phyloP scores from a whole-genome alignment of 92 coral and sea anemone species.

The Parazoanthus atlanticus region DNA sequence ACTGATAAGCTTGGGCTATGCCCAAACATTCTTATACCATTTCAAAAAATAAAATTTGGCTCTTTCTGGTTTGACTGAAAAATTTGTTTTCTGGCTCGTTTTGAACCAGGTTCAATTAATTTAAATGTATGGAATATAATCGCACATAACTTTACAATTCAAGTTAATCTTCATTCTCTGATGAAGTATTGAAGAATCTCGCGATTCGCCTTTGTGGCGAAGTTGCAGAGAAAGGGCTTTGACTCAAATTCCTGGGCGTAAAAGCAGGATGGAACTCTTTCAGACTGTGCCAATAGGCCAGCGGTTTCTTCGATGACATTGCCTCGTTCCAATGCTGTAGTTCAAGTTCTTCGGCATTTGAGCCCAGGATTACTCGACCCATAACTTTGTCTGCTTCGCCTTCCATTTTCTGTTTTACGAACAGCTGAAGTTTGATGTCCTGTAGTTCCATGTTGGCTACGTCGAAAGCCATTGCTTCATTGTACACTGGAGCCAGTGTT shows the following conservation, averaged over 20 bases:
- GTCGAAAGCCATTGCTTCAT: conserved; percentile 98
- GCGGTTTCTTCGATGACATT: conserved; percentile 93
- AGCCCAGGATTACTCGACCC: conserved; percentile 93
- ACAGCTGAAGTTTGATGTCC: conserved; percentile 92
- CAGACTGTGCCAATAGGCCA: conserved; percentile 96
- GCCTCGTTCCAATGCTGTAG: conserved; percentile 96
- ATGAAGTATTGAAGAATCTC: conserved; percentile 65
- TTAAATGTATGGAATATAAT: no score
- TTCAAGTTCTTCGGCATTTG: conserved; percentile 77
- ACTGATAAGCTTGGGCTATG: background rate
- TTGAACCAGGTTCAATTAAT: no score
- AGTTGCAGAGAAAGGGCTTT: conserved; percentile 31
- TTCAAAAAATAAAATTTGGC: no score
- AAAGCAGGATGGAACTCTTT: conserved; percentile 66
- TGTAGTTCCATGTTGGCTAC: conserved; percentile 78
- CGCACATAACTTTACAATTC: background rate
- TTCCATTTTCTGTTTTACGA: conserved; percentile 88
- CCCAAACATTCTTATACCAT: background rate
- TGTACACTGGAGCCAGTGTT: conserved; percentile 87
- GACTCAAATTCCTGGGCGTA: conserved; percentile 45
- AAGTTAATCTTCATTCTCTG: conserved; percentile 63
- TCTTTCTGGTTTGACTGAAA: background rate
- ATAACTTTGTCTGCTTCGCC: conserved; percentile 90
- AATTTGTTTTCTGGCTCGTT: no score
- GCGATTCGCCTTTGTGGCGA: conserved; percentile 57